Evolutionary conservation across 2,113 vertebrate genomes (phyloP).

Genomic region (Stegostoma tigrinum): DNA sequence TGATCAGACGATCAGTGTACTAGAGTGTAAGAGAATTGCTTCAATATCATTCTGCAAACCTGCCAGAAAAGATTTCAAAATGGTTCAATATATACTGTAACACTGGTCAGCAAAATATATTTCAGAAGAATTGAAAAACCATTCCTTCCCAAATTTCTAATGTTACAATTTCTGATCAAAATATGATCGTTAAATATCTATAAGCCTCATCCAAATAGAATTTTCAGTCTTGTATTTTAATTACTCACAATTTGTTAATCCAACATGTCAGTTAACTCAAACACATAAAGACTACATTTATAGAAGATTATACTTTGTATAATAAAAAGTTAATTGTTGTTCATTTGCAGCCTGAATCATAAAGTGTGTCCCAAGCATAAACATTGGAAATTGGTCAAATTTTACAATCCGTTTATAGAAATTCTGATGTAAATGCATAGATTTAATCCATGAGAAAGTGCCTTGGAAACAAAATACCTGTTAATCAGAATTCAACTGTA

Average conservation of each 20-base stretch:
- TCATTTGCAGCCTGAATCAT: not conserved
- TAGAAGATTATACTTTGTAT: not conserved
- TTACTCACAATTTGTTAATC: not conserved
- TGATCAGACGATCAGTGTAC: not conserved
- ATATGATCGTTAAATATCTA: not conserved
- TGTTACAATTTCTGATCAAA: not conserved
- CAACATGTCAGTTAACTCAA: not conserved
- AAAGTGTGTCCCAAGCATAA: not conserved
- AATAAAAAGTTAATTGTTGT: constrained; percentile 10
- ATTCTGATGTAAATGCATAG: not conserved
- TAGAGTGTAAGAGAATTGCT: not conserved
- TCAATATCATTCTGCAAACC: not conserved
- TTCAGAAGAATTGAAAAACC: not conserved
- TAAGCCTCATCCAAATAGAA: not conserved
- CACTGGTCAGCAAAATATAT: not conserved
- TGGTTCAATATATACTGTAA: not conserved
- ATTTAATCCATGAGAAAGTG: constrained; percentile 6
- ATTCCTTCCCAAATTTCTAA: not conserved
- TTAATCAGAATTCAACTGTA: constrained; percentile 3
- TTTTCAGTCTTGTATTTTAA: not conserved
- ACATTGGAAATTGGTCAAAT: not conserved
- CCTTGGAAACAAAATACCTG: not conserved
- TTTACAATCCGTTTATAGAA: not conserved
- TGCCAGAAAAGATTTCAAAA: not conserved
- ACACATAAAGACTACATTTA: not conserved